Percentiles rank a stretch among this genome's conserved stretches.
phyloP scores from a whole-genome alignment of 2,888 invertebrate genomes.

The Luffia ferchaultella region DNA sequence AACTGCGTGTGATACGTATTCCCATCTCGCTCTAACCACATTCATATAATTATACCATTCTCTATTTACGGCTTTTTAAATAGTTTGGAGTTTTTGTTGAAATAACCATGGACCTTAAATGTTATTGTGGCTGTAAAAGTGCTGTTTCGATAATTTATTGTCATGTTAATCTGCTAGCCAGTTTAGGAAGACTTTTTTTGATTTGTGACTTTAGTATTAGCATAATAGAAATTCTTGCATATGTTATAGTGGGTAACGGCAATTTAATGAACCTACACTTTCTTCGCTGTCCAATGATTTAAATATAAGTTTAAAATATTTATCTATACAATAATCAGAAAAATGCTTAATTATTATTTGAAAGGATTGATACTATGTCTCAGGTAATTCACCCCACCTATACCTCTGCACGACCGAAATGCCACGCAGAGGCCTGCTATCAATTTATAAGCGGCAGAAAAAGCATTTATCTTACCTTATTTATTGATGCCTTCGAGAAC shows the following conservation, averaged over 20 bases:
- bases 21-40: conserved; percentile 37
- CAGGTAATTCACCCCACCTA: conserved; percentile 29
- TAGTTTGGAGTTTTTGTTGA: conserved; percentile 56
- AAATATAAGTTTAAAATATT: neutral
- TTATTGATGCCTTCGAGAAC: conserved; percentile 59
- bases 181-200: conserved; percentile 33
- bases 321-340: neutral
- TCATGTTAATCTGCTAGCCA: conserved; percentile 44
- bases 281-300: neutral
- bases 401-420: conserved; percentile 44
- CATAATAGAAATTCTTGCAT: too few species aligned
- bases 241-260: too few species aligned
- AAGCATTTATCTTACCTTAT: conserved; percentile 62
- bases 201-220: conserved; percentile 28
- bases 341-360: too few species aligned
- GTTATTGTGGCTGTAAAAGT: conserved; percentile 55
- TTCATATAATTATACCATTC: conserved; percentile 52
- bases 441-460: conserved; percentile 60
- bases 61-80: conserved; percentile 57
- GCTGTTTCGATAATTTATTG: conserved; percentile 57
- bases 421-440: conserved; percentile 48
- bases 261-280: too few species aligned
- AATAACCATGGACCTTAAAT: conserved; percentile 53
- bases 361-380: conserved; percentile 17
- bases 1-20: conserved; percentile 19